These are phyloP conservation scores for Hypsopygia costalis DNA, from an alignment of 2,888 invertebrate species.

Conservation along the genomic window DNA sequence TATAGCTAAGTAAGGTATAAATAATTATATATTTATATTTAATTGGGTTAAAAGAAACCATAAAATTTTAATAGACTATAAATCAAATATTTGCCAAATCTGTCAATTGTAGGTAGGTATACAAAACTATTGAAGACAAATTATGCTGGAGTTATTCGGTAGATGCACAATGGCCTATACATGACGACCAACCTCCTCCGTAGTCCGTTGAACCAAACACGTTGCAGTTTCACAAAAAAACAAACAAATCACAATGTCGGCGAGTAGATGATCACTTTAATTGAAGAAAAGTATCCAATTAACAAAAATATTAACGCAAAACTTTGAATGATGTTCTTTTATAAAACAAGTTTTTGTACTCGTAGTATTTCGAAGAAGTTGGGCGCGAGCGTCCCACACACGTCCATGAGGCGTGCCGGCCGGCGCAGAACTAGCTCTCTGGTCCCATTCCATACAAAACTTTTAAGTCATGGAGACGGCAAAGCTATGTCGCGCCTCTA, in stretches of 20 bases:
- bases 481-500: constrained; percentile 80
- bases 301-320: constrained; percentile 31
- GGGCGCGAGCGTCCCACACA: constrained; percentile 42
- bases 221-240: constrained; percentile 76
- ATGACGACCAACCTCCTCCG: constrained; percentile 72
- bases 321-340: constrained; percentile 35
- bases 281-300: constrained; percentile 27
- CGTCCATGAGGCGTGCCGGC: constrained; percentile 64
- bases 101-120: neutral
- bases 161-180: constrained; percentile 61
- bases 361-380: constrained; percentile 71
- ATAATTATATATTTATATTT: no score
- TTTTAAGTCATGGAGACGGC: constrained; percentile 81
- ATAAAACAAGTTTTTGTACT: constrained; percentile 58
- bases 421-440: constrained; percentile 74
- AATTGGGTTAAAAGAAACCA: no score
- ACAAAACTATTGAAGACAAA: constrained; percentile 24
- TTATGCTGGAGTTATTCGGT: constrained; percentile 56
- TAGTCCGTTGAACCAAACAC: constrained; percentile 80
- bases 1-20: no score
- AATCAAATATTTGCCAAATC: neutral
- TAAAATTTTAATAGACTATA: no score
- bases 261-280: constrained; percentile 49
- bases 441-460: constrained; percentile 73
- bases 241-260: constrained; percentile 57